Evolutionary conservation across 1,140 invertebrate genomes (phyloP).

Genomic region (Holcopasites calliopsidis): DNA sequence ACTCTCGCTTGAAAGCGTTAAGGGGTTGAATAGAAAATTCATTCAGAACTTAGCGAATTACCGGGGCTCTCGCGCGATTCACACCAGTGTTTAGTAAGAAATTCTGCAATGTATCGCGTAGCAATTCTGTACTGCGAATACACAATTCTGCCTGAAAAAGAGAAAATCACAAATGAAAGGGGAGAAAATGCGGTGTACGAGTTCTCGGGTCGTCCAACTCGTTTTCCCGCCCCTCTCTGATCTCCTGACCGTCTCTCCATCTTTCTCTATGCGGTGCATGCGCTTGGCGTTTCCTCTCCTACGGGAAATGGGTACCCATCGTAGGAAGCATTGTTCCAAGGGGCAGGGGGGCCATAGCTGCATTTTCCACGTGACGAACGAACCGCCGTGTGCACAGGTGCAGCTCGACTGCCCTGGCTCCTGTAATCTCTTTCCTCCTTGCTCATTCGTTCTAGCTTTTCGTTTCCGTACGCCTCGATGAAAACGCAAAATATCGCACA

Average conservation of each 20-base stretch:
- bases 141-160: constrained; percentile 35
- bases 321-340: constrained; percentile 43
- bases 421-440: constrained; percentile 43
- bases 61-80: background rate
- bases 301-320: constrained; percentile 51
- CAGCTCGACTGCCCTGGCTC: constrained; percentile 6
- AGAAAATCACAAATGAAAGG: constrained; percentile 42
- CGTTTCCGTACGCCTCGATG: constrained; percentile 54
- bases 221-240: constrained; percentile 19
- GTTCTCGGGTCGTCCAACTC: constrained; percentile 45
- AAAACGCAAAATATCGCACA: constrained; percentile 60
- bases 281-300: constrained; percentile 19
- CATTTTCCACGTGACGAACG: constrained; percentile 51
- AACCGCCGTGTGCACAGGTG: constrained; percentile 35
- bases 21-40: background rate
- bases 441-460: constrained; percentile 34
- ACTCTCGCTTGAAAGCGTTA: background rate
- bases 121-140: background rate
- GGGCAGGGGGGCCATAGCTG: constrained; percentile 30
- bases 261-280: background rate
- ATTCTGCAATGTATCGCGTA: background rate
- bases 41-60: constrained; percentile 11
- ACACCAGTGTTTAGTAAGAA: constrained; percentile 10
- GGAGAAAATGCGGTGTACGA: constrained; percentile 45
- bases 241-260: background rate